Percentiles rank a stretch among this genome's conserved stretches.
Evolutionary conservation across 2,797 vertebrate genomes (phyloP).

Genomic region (Syncerus caffer): DNA sequence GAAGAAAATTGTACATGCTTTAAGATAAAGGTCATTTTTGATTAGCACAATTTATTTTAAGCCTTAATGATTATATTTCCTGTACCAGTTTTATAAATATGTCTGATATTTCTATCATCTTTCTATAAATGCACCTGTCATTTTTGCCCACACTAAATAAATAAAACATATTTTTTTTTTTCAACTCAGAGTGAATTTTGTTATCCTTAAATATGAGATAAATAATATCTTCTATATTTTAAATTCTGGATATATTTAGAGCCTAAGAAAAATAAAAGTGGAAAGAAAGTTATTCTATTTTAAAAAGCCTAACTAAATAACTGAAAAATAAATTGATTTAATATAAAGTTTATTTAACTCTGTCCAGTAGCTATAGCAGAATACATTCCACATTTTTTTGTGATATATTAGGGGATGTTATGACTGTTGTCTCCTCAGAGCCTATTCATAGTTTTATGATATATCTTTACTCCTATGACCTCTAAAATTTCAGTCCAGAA

Average conservation of each 20-base stretch:
- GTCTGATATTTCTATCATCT: background rate
- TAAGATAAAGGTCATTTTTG: background rate
- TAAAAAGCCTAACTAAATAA: background rate
- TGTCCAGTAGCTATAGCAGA: background rate
- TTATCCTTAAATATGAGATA: constrained; percentile 31
- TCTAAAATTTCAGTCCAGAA: background rate
- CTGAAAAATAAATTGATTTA: constrained; percentile 15
- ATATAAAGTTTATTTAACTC: background rate
- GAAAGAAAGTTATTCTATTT: background rate
- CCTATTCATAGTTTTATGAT: background rate
- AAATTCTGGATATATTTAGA: background rate
- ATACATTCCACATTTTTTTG: background rate
- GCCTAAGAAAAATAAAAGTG: background rate
- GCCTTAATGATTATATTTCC: background rate
- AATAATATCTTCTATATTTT: background rate
- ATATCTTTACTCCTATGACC: background rate
- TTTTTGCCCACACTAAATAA: constrained; percentile 8
- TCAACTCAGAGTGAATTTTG: background rate
- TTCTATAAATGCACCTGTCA: constrained; percentile 1
- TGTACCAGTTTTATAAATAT: constrained; percentile 28
- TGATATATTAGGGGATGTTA: background rate
- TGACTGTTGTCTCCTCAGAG: background rate
- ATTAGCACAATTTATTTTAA: constrained; percentile 51
- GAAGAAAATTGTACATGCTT: constrained; percentile 3
- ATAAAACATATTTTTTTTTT: background rate